A percentile compares a stretch with the other conserved stretches of the same genome.
Evolutionary conservation across 2,888 invertebrate species (phyloP).

Genomic region (Ectemnius continuus): DNA sequence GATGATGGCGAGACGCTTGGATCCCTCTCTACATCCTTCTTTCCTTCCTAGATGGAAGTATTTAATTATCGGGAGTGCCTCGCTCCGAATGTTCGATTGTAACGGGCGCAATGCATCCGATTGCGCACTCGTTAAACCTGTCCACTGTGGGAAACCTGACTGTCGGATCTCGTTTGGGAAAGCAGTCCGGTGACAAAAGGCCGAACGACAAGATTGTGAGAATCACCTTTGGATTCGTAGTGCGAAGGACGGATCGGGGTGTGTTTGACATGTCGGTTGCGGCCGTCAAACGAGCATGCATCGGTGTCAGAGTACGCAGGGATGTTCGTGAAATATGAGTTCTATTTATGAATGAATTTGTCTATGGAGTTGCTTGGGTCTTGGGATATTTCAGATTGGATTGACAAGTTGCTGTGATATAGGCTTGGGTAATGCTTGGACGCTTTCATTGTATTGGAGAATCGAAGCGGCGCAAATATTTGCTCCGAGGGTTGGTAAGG

Average conservation of each 20-base stretch:
- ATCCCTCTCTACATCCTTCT: not conserved
- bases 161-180: not conserved
- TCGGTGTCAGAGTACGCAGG: too few species aligned
- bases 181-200: constrained; percentile 1
- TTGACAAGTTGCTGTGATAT: too few species aligned
- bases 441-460: too few species aligned
- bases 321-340: too few species aligned
- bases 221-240: not conserved
- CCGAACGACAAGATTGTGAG: not conserved
- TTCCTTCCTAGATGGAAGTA: too few species aligned
- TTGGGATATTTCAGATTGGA: too few species aligned
- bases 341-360: too few species aligned
- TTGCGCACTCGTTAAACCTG: constrained; percentile 36
- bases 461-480: too few species aligned
- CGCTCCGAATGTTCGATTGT: not conserved
- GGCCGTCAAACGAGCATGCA: not conserved
- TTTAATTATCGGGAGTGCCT: not conserved
- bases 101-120: not conserved
- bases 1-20: too few species aligned
- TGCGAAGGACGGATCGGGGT: not conserved
- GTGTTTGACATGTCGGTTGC: not conserved
- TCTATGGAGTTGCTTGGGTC: too few species aligned
- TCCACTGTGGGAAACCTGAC: constrained; percentile 28
- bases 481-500: not conserved
- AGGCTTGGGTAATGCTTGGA: too few species aligned